These are phyloP conservation scores for Caenorhabditis wallacei DNA, from an alignment of 2,888 invertebrate species.

Conservation along the genomic window DNA sequence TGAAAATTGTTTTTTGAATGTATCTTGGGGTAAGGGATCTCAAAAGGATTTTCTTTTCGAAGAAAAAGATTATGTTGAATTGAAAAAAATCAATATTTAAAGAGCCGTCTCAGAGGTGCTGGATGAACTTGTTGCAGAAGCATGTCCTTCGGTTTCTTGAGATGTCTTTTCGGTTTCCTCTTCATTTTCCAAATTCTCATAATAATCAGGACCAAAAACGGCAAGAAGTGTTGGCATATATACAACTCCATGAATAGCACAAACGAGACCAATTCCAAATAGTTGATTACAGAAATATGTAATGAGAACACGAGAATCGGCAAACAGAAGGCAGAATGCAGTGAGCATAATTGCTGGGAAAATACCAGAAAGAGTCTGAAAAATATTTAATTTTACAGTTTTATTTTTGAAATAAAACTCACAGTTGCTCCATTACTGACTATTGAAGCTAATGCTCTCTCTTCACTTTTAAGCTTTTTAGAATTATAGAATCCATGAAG, in stretches of 20 bases:
- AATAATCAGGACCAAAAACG: slow-evolving; percentile 45
- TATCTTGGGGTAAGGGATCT: too few species aligned
- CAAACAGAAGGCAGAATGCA: slow-evolving; percentile 32
- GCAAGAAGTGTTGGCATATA: slow-evolving; percentile 53
- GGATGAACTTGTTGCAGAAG: background rate
- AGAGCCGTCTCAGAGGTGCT: slow-evolving; percentile 30
- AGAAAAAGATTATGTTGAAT: too few species aligned
- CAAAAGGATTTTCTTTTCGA: too few species aligned
- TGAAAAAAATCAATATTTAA: too few species aligned
- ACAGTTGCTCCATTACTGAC: slow-evolving; percentile 55
- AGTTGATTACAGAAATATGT: slow-evolving; percentile 57
- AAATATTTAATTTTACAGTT: background rate
- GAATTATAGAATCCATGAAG: slow-evolving; percentile 61
- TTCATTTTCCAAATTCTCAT: slow-evolving; percentile 23
- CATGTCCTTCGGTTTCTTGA: background rate
- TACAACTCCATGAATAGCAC: slow-evolving; percentile 43
- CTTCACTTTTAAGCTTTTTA: slow-evolving; percentile 35
- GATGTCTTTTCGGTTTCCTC: slow-evolving; percentile 15
- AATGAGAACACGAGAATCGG: slow-evolving; percentile 55
- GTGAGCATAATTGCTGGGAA: slow-evolving; percentile 57
- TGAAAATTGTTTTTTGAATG: too few species aligned
- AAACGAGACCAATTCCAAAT: slow-evolving; percentile 50
- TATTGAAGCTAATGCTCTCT: slow-evolving; percentile 43
- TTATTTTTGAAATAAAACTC: background rate
- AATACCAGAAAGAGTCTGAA: slow-evolving; percentile 58